phyloP scores from a whole-genome alignment of 2,888 invertebrate genomes.

The Sesamia inferens region DNA sequence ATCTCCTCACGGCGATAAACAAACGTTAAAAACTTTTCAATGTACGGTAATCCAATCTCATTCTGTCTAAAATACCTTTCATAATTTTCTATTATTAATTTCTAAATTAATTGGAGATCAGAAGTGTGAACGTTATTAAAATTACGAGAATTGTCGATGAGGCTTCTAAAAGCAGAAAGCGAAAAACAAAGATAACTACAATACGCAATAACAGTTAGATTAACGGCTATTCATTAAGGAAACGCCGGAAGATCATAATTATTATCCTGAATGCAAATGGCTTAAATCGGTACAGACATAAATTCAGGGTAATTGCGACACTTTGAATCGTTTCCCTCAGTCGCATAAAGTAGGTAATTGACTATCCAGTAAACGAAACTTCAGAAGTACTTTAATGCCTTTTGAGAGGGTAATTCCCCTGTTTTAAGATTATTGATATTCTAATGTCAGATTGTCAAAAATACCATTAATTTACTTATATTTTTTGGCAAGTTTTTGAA shows the following conservation, averaged over 20 bases:
- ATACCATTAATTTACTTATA: not conserved
- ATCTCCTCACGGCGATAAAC: too few species aligned
- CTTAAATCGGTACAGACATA: conserved; percentile 8
- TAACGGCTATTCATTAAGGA: conserved; percentile 22
- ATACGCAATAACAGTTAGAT: conserved; percentile 10
- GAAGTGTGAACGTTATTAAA: too few species aligned
- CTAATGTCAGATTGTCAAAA: not conserved
- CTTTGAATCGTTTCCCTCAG: not conserved
- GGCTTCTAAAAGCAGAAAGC: not conserved
- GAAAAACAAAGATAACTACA: not conserved
- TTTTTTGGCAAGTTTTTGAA: not conserved
- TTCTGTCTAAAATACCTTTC: too few species aligned
- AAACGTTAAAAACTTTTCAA: too few species aligned
- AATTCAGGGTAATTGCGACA: conserved; percentile 25
- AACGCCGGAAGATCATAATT: conserved; percentile 3
- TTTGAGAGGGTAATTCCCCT: not conserved
- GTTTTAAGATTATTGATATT: not conserved
- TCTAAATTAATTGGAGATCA: too few species aligned
- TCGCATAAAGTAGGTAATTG: not conserved
- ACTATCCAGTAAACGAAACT: conserved; percentile 22
- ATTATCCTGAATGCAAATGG: conserved; percentile 17
- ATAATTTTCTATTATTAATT: too few species aligned
- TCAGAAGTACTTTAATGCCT: not conserved
- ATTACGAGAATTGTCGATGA: not conserved
- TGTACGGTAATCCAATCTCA: too few species aligned